Base-by-base conservation (phyloP, 2,113 vertebrate species). In the Arizona elegans region DNA sequence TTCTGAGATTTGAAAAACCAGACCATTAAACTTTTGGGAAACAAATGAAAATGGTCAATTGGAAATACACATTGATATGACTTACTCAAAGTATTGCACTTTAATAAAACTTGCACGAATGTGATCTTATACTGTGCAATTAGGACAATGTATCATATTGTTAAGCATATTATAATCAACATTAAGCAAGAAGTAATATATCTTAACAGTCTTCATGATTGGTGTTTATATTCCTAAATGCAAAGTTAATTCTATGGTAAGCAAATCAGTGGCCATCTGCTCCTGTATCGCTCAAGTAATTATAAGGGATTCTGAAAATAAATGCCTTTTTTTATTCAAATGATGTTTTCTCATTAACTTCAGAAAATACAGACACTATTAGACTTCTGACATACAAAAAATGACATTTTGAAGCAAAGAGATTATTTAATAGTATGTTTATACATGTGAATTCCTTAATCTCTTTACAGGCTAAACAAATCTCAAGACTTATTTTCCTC, bases 121-220 rank as follows among this genome's bases (percentile, higher is more conserved):
- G 95, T 94, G 90, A 88, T 85, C 92, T 90, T 8, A 91, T 94
- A 93, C 94, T 91, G 86, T 89, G 95, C 85, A 81, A 33, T 85
- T 55, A 50, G 23, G 38, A 85, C 0, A 1, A 29, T 9, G 70
- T 87, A 17, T 92, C 88, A 91, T 92, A 90, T 15, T 86, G 86
- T 95, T 93, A 87, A 90, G 87, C 91, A 62, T 91, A 70, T 85
- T 75, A 94, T 91, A 75, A 93, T 88, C 53, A 59, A 62, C 11
- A n/a, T 54, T 88, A 58, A 56, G 26, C 12, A 43, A 90, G 92
- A 90, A 86, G 8, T 12, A 58, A 59, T 10, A 56, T 91, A 81
- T 92, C 54, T 90, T 90, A 52, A 95, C 92, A 92, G 43, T 53
- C 85, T 85, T 23, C 23, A 0, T 95, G 54, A 43, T 24, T 59